Percentiles rank a stretch among this genome's conserved stretches.
Conservation (phyloP, 2,888 invertebrate species). For the Saturnia japonica region DNA sequence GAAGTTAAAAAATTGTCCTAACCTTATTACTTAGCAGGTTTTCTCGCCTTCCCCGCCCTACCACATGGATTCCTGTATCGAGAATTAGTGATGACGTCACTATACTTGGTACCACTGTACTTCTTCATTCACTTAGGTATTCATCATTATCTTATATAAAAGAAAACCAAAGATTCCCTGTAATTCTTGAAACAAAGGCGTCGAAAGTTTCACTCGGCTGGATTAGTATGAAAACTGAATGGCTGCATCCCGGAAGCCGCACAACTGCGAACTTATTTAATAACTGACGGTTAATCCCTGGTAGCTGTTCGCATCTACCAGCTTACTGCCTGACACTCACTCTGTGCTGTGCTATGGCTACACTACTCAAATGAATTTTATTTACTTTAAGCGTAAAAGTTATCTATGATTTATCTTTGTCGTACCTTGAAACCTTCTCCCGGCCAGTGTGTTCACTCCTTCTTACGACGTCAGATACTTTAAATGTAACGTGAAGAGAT, state of each 20-base stretch:
- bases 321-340: background rate
- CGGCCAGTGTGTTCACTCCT: too few relatives aligned
- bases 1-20: too few relatives aligned
- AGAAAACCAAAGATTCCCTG: background rate
- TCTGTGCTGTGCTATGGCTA: background rate
- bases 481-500: too few relatives aligned
- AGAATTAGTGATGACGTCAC: too few relatives aligned
- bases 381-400: too few relatives aligned
- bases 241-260: constrained; percentile 5
- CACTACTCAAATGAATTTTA: background rate
- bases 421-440: too few relatives aligned
- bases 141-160: background rate
- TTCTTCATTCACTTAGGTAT: background rate
- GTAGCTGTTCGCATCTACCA: background rate
- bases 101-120: too few relatives aligned
- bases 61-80: too few relatives aligned
- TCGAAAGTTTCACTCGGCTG: background rate
- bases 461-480: too few relatives aligned
- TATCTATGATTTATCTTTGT: too few relatives aligned
- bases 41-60: too few relatives aligned
- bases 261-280: constrained; percentile 17
- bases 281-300: constrained; percentile 13
- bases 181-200: background rate
- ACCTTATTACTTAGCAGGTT: too few relatives aligned
- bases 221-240: background rate